Evolutionary conservation across 2,888 invertebrate species (phyloP).

Genomic region (Chrysolina haemoptera): DNA sequence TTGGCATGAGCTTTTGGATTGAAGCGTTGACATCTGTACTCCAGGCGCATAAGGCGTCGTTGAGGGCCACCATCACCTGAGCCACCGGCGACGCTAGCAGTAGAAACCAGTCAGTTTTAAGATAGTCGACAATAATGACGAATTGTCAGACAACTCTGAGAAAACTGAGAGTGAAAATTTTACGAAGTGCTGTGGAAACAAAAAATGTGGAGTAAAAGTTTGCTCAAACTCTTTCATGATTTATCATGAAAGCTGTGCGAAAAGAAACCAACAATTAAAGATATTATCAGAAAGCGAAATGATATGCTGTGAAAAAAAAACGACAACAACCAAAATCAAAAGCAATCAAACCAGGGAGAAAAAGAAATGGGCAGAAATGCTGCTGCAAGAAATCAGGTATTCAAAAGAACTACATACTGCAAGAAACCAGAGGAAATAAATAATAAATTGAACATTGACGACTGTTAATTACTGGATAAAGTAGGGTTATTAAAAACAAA

Average conservation of each 20-base stretch:
- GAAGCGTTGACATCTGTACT: too few relatives aligned
- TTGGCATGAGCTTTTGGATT: too few relatives aligned
- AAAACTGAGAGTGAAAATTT: slow-evolving; percentile 9
- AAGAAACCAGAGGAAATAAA: slow-evolving; percentile 12
- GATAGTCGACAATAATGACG: not conserved
- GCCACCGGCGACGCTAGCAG: too few relatives aligned
- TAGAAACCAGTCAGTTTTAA: too few relatives aligned
- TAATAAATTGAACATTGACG: not conserved
- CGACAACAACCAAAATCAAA: not conserved
- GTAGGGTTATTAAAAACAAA: not conserved
- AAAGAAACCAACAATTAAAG: slow-evolving; percentile 12
- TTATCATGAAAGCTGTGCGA: slow-evolving; percentile 4
- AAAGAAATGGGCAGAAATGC: slow-evolving; percentile 9
- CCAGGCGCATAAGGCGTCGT: too few relatives aligned
- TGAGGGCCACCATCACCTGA: too few relatives aligned
- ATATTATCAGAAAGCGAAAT: slow-evolving; percentile 1
- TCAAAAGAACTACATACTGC: not conserved
- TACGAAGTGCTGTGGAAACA: slow-evolving; percentile 10
- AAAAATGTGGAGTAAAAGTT: slow-evolving; percentile 10
- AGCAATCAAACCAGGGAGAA: not conserved
- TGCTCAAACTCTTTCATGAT: slow-evolving; percentile 10
- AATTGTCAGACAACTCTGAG: slow-evolving; percentile 1
- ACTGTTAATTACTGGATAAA: slow-evolving; percentile 11
- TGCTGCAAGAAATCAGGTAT: slow-evolving; percentile 10
- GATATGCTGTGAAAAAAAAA: slow-evolving; percentile 12